phyloP scores from a whole-genome alignment of 1,140 invertebrate genomes.

The Druon quercuslanigerum region DNA sequence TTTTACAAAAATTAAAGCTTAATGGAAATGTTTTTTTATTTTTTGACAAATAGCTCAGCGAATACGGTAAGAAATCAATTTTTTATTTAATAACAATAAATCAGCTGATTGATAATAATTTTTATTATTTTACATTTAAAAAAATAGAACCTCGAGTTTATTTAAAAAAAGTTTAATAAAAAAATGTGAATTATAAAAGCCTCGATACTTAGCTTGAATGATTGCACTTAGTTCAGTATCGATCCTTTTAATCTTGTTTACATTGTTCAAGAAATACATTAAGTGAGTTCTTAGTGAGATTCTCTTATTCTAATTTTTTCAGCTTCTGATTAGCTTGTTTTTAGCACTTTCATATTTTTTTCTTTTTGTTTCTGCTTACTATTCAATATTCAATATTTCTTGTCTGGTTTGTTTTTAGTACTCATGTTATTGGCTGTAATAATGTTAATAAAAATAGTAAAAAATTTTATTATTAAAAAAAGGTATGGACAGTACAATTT shows the following conservation, averaged over 20 bases:
- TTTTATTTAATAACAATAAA: too few relatives aligned
- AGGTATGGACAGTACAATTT: too few relatives aligned
- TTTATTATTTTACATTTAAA: not conserved
- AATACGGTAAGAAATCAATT: too few relatives aligned
- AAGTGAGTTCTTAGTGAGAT: not conserved
- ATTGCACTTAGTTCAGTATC: slow-evolving; percentile 4
- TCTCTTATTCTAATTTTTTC: not conserved
- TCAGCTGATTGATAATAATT: too few relatives aligned
- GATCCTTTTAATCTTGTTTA: slow-evolving; percentile 21
- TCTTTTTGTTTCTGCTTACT: not conserved
- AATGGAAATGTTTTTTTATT: too few relatives aligned
- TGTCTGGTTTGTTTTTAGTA: not conserved
- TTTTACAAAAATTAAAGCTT: too few relatives aligned
- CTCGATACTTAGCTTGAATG: not conserved
- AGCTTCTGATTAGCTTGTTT: not conserved
- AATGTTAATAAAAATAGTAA: too few relatives aligned
- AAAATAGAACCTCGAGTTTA: not conserved
- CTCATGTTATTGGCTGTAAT: too few relatives aligned
- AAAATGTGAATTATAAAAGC: slow-evolving; percentile 14
- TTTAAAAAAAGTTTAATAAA: not conserved
- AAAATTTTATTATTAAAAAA: too few relatives aligned
- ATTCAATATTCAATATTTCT: not conserved
- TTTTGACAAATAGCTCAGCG: too few relatives aligned
- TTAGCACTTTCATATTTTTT: not conserved
- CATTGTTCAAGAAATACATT: slow-evolving; percentile 9